These are phyloP conservation scores for Mellivora capensis DNA, from an alignment of 2,113 vertebrate genomes.

Conservation along the genomic window DNA sequence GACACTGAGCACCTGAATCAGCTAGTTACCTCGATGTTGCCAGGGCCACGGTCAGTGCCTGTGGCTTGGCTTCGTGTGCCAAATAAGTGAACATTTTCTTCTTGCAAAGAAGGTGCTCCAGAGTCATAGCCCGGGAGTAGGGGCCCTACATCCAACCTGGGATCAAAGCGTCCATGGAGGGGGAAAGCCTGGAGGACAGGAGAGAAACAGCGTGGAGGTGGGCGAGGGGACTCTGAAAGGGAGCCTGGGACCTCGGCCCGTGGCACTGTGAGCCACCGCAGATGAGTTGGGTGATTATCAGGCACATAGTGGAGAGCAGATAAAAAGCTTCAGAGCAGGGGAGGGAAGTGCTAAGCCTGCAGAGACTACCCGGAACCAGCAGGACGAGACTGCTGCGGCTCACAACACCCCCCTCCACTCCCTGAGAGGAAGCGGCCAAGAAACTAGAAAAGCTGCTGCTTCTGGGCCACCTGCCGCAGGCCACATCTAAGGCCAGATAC, in stretches of 20 bases:
- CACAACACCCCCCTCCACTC: neutral
- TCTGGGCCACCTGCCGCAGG: neutral
- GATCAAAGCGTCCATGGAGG: neutral
- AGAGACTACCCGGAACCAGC: accelerated
- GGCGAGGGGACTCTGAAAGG: neutral
- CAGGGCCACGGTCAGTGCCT: neutral
- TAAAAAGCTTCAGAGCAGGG: neutral
- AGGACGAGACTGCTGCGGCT: too few relatives aligned
- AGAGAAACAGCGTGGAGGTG: neutral
- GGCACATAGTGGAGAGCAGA: neutral
- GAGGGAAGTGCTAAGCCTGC: neutral
- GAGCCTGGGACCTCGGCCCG: neutral
- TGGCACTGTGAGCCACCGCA: neutral
- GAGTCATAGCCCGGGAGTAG: neutral
- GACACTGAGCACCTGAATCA: neutral
- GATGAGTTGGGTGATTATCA: neutral
- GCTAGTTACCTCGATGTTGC: neutral
- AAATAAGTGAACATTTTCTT: neutral
- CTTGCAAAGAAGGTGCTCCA: neutral
- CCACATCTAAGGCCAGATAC: neutral
- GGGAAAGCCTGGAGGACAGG: neutral
- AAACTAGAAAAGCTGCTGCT: neutral
- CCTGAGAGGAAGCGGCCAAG: neutral
- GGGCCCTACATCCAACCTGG: neutral
- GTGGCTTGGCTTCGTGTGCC: neutral